Evolutionary conservation across 1,140 invertebrate species (phyloP).

Genomic region (Conus ventricosus): DNA sequence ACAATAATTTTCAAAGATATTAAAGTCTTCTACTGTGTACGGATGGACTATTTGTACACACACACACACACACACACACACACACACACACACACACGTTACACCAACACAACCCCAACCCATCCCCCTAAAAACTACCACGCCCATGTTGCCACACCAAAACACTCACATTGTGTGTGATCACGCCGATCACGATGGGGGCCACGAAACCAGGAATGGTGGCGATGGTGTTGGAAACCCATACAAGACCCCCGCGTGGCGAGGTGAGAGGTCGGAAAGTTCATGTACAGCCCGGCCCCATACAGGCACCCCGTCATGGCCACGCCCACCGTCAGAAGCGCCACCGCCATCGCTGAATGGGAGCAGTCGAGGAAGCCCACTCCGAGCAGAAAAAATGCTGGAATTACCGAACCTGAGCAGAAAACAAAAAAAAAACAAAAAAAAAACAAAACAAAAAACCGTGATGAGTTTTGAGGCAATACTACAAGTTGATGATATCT

Average conservation of each 20-base stretch:
- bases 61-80: no score
- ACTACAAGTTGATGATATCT: not conserved
- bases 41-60: no score
- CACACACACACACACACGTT: no score
- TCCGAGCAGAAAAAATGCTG: slow-evolving; percentile 38
- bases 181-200: slow-evolving; percentile 60
- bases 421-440: no score
- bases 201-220: slow-evolving; percentile 67
- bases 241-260: slow-evolving; percentile 67
- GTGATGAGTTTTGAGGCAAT: no score
- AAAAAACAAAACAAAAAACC: no score
- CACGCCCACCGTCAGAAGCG: slow-evolving; percentile 34
- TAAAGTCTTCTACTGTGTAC: no score
- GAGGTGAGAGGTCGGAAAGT: slow-evolving; percentile 43
- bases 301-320: slow-evolving; percentile 40
- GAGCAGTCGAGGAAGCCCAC: slow-evolving; percentile 45
- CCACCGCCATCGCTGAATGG: slow-evolving; percentile 23
- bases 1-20: no score
- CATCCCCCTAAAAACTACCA: no score
- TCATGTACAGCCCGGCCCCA: slow-evolving; percentile 40
- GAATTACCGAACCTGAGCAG: slow-evolving; percentile 38
- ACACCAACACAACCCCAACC: no score
- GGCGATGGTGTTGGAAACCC: slow-evolving; percentile 70
- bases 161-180: slow-evolving; percentile 64
- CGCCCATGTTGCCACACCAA: not conserved